Evolutionary conservation across 2,113 vertebrate species (phyloP).

Genomic region (Channa argus): DNA sequence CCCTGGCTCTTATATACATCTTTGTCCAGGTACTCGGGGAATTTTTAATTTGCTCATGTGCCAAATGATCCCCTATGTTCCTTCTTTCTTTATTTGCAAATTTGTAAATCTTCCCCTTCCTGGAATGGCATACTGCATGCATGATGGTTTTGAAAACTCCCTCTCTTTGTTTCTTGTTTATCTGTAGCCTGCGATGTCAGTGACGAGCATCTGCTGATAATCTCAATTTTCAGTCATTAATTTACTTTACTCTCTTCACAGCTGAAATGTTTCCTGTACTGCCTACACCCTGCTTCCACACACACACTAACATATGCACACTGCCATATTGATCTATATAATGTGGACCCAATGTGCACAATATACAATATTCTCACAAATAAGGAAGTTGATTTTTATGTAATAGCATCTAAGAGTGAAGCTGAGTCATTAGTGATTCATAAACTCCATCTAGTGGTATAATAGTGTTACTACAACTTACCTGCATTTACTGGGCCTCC

Average conservation of each 20-base stretch:
- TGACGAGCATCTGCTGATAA: conserved; percentile 15
- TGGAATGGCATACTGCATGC: conserved; percentile 52
- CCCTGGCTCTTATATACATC: conserved; percentile 88
- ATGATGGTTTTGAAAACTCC: conserved; percentile 42
- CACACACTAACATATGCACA: background rate
- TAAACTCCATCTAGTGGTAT: conserved; percentile 57
- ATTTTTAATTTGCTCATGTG: background rate
- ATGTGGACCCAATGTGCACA: background rate
- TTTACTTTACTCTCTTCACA: conserved; percentile 61
- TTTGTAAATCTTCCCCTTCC: conserved; percentile 34
- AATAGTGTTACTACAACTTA: conserved; percentile 19
- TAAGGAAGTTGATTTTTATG: too few species aligned
- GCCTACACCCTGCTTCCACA: conserved; percentile 39
- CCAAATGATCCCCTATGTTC: conserved; percentile 12
- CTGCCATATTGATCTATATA: conserved; percentile 4
- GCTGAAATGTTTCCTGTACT: conserved; percentile 63
- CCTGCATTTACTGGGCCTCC: background rate
- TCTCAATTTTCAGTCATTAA: conserved; percentile 22
- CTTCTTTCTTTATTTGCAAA: conserved; percentile 1
- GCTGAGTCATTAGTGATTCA: conserved; percentile 5
- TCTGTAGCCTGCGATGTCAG: conserved; percentile 35
- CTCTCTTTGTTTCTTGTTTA: conserved; percentile 26
- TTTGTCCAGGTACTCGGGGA: conserved; percentile 89
- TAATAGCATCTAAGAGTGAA: too few species aligned
- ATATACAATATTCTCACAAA: background rate